These are phyloP conservation scores for Ictidomys tridecemlineatus DNA, from an alignment of 2,113 vertebrate species.

Conservation along the genomic window DNA sequence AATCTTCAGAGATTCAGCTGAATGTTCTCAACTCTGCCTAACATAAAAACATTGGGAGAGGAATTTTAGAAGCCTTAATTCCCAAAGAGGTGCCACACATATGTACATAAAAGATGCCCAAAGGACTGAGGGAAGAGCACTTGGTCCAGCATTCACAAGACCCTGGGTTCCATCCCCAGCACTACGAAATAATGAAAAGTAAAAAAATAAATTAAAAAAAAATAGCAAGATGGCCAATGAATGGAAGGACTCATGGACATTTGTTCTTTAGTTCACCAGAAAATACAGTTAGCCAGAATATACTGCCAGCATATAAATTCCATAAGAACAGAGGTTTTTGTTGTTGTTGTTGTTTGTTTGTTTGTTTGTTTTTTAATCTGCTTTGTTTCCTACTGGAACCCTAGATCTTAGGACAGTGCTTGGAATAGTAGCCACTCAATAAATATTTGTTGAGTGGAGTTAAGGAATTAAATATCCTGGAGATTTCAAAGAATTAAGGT, in stretches of 20 bases:
- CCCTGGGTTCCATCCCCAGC: neutral
- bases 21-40: neutral
- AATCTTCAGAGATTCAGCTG: neutral
- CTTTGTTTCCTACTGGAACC: neutral
- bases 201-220: no score
- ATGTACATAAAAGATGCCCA: neutral
- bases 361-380: neutral
- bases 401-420: neutral
- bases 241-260: neutral
- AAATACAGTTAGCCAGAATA: neutral
- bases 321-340: neutral
- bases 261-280: neutral
- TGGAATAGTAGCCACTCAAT: neutral
- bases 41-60: neutral
- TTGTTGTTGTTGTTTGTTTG: neutral
- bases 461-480: neutral
- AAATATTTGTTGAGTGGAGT: neutral
- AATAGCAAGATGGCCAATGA: neutral
- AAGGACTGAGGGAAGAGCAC: no score
- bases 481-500: constrained; percentile 5
- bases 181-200: neutral
- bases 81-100: neutral
- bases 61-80: neutral
- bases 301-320: neutral
- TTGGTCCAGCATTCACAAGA: neutral